Base-by-base conservation (phyloP, 64 coral and sea anemone species). In the Acropora tenuis region DNA sequence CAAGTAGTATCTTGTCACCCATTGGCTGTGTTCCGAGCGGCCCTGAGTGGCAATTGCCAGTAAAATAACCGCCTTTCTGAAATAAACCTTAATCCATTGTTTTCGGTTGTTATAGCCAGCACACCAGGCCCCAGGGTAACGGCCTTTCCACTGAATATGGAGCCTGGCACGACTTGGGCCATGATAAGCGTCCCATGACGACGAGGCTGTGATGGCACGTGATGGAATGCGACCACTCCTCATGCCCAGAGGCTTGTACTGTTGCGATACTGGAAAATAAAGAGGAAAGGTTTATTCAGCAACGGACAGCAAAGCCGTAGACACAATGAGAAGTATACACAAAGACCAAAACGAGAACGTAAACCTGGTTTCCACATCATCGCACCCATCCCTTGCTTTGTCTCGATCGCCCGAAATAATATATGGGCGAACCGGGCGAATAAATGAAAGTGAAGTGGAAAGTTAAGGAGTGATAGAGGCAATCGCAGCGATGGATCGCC, bases 1-100 rank as follows among this genome's bases (percentile, higher is more conserved):
- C 12, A 97, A n/a, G 59, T 91, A 97, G 45, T 97, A 97, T 57
- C 91, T 44, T 1, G 82, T 91, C 69, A 97, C 95, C 95, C 95
- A 97, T 52, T 94, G 92, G 78, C 57, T 91, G 53, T 40, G 19
- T 18, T 97, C 95, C 3, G 87, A 63, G 20, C 95, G 83, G 43
- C 95, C 95, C 71, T 97, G 95, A 17, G 92, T 94, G 13, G 95
- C 95, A 1, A 86, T 60, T 30, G 86, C 88, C 17, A 89, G 81
- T 20, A 97, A 49, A 46, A 90, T 88, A 76, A 94, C 90, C 15
- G 89, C 82, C 67, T 45, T 90, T 11, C 53, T 77, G 53, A 97
- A 91, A n/a, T 88, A 83, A 48, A 97, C 88, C 65, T 80, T 57
- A 7, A 97, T 81, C 95, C 95, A 97, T 15, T 97, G 95, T 12